Evolutionary conservation across 2,797 vertebrate genomes (phyloP).

Genomic region (Octomys mimax): DNA sequence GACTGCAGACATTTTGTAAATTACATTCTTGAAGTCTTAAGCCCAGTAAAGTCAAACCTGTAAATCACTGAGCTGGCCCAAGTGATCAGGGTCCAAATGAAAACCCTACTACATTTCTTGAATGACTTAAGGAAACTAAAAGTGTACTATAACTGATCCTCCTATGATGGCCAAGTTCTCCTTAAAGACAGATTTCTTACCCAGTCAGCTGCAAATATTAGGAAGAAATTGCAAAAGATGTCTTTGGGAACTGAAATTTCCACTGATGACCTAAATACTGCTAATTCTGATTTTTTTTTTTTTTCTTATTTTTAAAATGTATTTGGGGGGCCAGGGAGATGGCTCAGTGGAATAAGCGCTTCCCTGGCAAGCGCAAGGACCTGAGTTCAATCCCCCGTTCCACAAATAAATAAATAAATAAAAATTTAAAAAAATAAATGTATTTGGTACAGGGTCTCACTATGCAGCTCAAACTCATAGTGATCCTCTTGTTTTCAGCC

Average conservation of each 20-base stretch:
- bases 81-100: neutral
- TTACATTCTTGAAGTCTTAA: neutral
- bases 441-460: too few species aligned
- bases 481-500: too few species aligned
- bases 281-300: too few species aligned
- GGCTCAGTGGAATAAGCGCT: too few species aligned
- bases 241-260: neutral
- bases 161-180: neutral
- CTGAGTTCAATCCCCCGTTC: too few species aligned
- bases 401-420: too few species aligned
- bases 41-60: neutral
- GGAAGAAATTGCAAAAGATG: neutral
- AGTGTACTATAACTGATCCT: neutral
- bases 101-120: neutral
- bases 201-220: neutral
- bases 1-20: neutral
- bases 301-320: too few species aligned
- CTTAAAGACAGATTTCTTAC: neutral
- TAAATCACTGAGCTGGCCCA: neutral
- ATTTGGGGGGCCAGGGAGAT: too few species aligned
- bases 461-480: too few species aligned
- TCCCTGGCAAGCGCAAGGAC: too few species aligned
- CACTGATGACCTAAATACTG: neutral
- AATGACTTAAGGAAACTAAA: neutral
- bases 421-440: too few species aligned